These are phyloP conservation scores for Phocoena sinus DNA, from an alignment of 2,113 vertebrate species.

Conservation along the genomic window DNA sequence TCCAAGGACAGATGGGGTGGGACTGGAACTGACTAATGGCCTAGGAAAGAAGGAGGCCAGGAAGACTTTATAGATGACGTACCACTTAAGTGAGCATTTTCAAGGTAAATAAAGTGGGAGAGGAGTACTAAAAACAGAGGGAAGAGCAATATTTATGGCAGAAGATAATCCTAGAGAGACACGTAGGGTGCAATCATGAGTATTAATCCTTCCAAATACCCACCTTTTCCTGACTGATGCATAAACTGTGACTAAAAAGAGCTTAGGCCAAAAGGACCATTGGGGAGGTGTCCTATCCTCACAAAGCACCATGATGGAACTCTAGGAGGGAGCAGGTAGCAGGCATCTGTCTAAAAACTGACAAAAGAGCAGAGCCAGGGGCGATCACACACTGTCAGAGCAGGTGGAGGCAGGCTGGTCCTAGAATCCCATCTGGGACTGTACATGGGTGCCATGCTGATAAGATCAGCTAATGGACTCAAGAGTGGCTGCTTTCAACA, in stretches of 20 bases:
- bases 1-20: too few relatives aligned
- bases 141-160: not conserved
- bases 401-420: not conserved
- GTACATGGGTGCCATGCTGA: not conserved
- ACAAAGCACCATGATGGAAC: not conserved
- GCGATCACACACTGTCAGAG: not conserved
- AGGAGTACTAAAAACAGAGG: not conserved
- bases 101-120: not conserved
- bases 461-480: not conserved
- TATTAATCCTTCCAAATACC: not conserved
- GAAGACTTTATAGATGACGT: not conserved
- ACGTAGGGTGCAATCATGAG: not conserved
- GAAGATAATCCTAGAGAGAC: not conserved
- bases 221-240: not conserved
- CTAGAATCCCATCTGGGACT: not conserved
- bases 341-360: not conserved
- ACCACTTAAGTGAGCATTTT: not conserved
- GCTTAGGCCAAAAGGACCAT: fast-evolving
- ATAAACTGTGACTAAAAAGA: not conserved
- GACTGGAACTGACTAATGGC: not conserved
- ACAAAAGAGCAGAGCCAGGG: not conserved
- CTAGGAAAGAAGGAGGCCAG: not conserved
- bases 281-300: not conserved
- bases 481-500: not conserved
- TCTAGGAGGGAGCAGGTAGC: not conserved